Conservation (phyloP, 2,888 invertebrate genomes). For the Acholoe squamosa region DNA sequence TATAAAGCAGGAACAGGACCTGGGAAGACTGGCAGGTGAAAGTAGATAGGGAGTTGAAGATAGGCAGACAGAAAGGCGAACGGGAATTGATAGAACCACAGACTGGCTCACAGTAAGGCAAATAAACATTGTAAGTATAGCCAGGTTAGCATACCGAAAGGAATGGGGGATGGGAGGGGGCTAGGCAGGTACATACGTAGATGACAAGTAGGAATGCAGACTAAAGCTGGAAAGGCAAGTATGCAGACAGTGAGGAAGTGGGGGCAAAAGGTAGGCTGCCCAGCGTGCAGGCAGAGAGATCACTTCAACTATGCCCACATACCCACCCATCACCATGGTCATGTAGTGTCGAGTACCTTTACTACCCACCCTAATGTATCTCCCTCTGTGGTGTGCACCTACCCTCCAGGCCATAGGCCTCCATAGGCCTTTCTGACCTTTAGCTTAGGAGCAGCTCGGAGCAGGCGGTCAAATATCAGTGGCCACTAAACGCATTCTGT, state of each 20-base stretch:
- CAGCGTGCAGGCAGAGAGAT: neutral
- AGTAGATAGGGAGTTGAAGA: neutral
- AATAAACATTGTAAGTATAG: too few relatives aligned
- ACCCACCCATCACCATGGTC: neutral
- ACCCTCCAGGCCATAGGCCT: neutral
- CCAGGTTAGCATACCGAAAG: too few relatives aligned
- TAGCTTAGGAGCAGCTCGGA: conserved; percentile 40
- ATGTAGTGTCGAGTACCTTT: neutral
- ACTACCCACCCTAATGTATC: conserved; percentile 19
- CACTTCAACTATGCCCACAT: neutral
- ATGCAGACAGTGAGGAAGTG: neutral
- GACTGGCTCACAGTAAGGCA: too few relatives aligned
- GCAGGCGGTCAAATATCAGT: conserved; percentile 45
- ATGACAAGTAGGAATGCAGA: too few relatives aligned
- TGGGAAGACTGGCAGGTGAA: too few relatives aligned
- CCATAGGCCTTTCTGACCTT: neutral
- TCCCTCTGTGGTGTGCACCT: neutral
- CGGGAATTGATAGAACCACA: too few relatives aligned
- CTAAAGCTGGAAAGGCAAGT: neutral
- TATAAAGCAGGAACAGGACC: neutral
- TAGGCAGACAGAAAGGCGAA: neutral
- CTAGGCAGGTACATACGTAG: too few relatives aligned
- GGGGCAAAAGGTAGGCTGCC: neutral
- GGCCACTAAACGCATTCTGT: conserved; percentile 39
- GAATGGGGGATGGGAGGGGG: too few relatives aligned